Base-by-base conservation (phyloP, 2,888 invertebrate species). In the Coremacera marginata region DNA sequence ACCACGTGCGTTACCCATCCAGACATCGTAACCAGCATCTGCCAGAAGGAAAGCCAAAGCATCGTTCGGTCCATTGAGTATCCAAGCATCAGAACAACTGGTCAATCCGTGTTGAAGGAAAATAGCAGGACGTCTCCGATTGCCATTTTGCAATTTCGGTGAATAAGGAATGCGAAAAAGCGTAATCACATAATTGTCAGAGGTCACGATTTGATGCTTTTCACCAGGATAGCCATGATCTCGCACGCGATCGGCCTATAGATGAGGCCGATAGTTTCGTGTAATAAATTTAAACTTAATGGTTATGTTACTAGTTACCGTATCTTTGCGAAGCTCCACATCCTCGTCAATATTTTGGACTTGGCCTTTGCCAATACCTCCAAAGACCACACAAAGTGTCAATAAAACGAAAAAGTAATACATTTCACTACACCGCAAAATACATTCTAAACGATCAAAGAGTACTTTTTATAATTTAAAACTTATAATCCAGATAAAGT, bases 141-240 rank as follows among this genome's bases (percentile, higher is more conserved):
- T 67, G 14, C 62, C 22, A 62, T 78, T 75, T 1, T 78, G 37
- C 16, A 71, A n/a, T 9, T 55, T 75, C 14, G 70, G 68, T 8
- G 79, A 81, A 49, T 79, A 82, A 0, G 84, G 82, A 60, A 84
- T 84, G 44, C 84, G 81, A 62, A 82, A 82, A 70, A 83, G 55
- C 8, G 79, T 79, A 1, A 84, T 19, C 3, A 81, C 51, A 57
- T 84, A 84, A 27, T 81, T 83, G 75, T 83, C 84, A 1, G 31
- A 57, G 8, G 84, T 83, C 70, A 79, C 52, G 14, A 82, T 75
- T 8, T 52, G 9, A 34, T 95, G 94, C 0, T 92, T 91, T 87
- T 95, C 94, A 0, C 93, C 91, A 0, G 91, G 89, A 85, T 94
- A 95, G 25, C 81, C 81, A 67, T 80, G 77, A 3, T 34, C 25